Percentiles rank a stretch among this genome's conserved stretches.
Conservation (phyloP, 2,888 invertebrate genomes). For the Drosophila parthenogenetica region DNA sequence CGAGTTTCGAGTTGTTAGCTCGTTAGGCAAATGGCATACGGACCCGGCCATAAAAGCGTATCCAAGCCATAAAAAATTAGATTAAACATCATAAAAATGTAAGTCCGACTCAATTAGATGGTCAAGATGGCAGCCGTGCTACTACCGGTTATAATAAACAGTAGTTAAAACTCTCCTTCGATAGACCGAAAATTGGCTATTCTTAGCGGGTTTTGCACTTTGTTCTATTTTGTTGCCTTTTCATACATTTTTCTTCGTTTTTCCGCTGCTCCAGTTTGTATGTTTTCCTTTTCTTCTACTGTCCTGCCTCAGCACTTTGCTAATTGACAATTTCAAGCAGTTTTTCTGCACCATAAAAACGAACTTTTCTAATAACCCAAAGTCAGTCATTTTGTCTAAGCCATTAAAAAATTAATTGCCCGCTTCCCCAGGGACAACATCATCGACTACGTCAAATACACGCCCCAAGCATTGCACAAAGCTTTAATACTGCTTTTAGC, state of each 20-base stretch:
- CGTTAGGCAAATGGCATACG: slow-evolving; percentile 67
- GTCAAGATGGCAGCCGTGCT: slow-evolving; percentile 20
- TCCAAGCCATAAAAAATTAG: slow-evolving; percentile 64
- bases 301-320: slow-evolving; percentile 60
- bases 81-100: slow-evolving; percentile 78
- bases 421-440: slow-evolving; percentile 55
- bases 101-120: slow-evolving; percentile 66
- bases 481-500: slow-evolving; percentile 71
- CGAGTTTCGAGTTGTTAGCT: slow-evolving; percentile 58
- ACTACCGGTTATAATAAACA: slow-evolving; percentile 18
- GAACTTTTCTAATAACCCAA: slow-evolving; percentile 71
- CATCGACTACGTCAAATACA: slow-evolving; percentile 33
- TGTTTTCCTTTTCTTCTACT: slow-evolving; percentile 1
- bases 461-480: slow-evolving; percentile 72
- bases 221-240: background rate
- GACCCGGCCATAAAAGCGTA: slow-evolving; percentile 53
- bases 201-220: slow-evolving; percentile 38
- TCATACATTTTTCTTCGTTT: background rate
- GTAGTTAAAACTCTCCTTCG: slow-evolving; percentile 12
- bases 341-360: slow-evolving; percentile 52
- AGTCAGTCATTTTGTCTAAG: slow-evolving; percentile 75
- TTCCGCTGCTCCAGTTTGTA: background rate
- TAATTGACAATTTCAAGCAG: slow-evolving; percentile 73
- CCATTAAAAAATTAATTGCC: slow-evolving; percentile 80
- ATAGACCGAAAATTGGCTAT: slow-evolving; percentile 46